Evolutionary conservation across 2,888 invertebrate genomes (phyloP).

Genomic region (Blomia tropicalis): DNA sequence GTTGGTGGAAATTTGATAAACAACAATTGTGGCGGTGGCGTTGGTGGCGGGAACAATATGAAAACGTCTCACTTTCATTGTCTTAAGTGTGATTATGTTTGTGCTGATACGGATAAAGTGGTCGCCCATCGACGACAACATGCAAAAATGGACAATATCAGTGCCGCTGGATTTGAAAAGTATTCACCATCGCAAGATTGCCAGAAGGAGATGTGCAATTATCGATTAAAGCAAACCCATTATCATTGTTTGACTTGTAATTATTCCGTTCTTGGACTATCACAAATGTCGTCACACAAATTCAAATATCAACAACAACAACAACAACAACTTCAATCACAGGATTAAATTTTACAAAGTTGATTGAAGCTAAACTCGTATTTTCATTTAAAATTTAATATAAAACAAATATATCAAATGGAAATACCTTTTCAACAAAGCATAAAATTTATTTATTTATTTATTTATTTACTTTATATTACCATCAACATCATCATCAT

Average conservation of each 20-base stretch:
- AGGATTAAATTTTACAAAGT: no score
- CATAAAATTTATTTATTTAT: no score
- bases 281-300: constrained; percentile 85
- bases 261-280: constrained; percentile 74
- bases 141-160: constrained; percentile 77
- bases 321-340: constrained; percentile 12
- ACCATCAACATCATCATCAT: no score
- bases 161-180: constrained; percentile 83
- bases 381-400: no score
- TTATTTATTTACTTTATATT: no score
- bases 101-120: constrained; percentile 85
- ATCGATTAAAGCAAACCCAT: constrained; percentile 83
- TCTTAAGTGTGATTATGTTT: constrained; percentile 81
- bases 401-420: no score
- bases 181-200: constrained; percentile 50
- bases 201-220: constrained; percentile 50
- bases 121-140: constrained; percentile 76
- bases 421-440: no score
- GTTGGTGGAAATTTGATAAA: constrained; percentile 42
- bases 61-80: constrained; percentile 93
- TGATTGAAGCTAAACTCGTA: no score
- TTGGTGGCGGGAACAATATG: constrained; percentile 86
- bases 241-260: constrained; percentile 86
- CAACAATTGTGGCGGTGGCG: constrained; percentile 87
- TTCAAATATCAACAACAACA: constrained; percentile 38